phyloP scores from a whole-genome alignment of 92 coral and sea anemone species.

The Epizoanthus rinbou region DNA sequence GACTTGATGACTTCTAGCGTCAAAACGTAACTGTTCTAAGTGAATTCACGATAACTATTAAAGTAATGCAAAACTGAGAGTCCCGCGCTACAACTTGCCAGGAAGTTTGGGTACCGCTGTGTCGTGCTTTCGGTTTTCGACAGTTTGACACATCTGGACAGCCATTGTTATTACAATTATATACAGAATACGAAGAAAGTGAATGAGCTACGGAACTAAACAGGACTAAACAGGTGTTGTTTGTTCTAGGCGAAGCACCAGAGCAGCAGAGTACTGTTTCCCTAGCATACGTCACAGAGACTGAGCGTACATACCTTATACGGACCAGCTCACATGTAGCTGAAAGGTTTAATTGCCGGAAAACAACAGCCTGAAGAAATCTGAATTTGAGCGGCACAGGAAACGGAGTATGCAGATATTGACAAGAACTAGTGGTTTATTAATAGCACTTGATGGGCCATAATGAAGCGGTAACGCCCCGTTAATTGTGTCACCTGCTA shows the following conservation, averaged over 20 bases:
- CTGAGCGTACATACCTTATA: neutral
- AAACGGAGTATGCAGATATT: too few species aligned
- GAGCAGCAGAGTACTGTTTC: too few species aligned
- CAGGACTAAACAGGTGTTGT: too few species aligned
- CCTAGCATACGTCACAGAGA: too few species aligned
- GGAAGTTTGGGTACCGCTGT: neutral
- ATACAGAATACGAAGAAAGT: neutral
- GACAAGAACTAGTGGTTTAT: neutral
- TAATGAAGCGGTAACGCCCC: constrained; percentile 28
- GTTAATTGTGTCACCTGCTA: constrained; percentile 31
- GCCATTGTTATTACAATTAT: neutral
- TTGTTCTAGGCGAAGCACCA: too few species aligned
- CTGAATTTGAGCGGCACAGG: neutral
- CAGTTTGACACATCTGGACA: neutral
- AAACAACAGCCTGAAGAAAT: neutral
- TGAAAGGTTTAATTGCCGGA: constrained; percentile 2
- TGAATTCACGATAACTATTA: too few species aligned
- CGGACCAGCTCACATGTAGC: neutral
- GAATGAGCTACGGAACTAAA: too few species aligned
- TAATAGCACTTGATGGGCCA: constrained; percentile 6
- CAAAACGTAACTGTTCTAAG: too few species aligned
- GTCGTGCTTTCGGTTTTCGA: neutral
- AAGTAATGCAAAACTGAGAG: too few species aligned
- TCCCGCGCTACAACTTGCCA: neutral
- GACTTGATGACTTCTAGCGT: too few species aligned